Evolutionary conservation across 2,113 vertebrate species (phyloP).

Genomic region (Ia io): DNA sequence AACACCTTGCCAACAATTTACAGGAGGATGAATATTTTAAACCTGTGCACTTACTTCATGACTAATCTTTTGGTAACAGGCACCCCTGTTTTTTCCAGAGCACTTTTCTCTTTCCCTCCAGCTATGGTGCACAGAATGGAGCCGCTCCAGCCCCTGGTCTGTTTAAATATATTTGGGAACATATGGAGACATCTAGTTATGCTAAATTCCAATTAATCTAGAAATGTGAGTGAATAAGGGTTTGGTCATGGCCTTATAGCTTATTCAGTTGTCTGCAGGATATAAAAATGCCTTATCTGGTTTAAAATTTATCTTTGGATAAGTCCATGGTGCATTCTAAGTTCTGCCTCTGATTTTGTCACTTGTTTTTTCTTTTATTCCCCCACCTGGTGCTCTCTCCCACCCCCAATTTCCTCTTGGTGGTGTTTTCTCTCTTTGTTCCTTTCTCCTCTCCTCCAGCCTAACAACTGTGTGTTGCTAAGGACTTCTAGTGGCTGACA

Average conservation of each 20-base stretch:
- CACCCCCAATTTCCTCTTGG: background rate
- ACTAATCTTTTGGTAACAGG: background rate
- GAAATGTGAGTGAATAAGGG: background rate
- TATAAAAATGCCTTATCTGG: background rate
- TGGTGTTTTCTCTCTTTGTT: background rate
- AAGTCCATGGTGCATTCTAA: background rate
- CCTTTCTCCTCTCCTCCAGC: background rate
- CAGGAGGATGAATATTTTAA: background rate
- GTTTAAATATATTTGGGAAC: background rate
- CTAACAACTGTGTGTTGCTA: constrained; percentile 41
- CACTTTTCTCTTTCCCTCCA: background rate
- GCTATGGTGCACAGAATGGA: background rate
- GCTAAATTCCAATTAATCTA: background rate
- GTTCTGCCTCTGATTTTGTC: background rate
- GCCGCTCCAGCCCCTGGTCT: background rate
- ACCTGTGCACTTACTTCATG: background rate
- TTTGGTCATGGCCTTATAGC: background rate
- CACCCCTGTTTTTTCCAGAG: background rate
- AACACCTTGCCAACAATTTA: background rate
- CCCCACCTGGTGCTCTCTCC: background rate
- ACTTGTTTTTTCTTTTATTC: background rate
- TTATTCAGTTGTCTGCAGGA: background rate
- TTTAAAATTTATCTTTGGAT: background rate
- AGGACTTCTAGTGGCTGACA: constrained; percentile 70
- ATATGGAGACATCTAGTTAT: background rate